Conservation (phyloP, 2,113 vertebrate species). For the Physeter macrocephalus region DNA sequence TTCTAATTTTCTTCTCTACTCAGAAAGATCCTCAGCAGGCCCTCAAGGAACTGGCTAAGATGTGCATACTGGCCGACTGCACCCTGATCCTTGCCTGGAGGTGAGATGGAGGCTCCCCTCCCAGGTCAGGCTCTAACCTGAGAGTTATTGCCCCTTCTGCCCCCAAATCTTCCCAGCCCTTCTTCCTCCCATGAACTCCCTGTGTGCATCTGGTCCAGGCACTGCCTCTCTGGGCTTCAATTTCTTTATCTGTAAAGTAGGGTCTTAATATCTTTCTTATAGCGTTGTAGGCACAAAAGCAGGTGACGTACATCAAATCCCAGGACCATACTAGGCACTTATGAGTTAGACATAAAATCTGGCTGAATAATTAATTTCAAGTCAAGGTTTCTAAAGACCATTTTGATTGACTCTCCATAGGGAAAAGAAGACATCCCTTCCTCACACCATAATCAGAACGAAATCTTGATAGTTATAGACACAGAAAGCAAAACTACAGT, state of each 20-base stretch:
- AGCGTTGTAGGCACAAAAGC: background rate
- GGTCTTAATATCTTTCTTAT: background rate
- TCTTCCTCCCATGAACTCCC: background rate
- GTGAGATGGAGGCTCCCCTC: constrained; percentile 69
- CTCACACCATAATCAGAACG: background rate
- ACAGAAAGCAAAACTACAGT: background rate
- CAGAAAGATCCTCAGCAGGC: constrained; percentile 92
- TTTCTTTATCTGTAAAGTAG: background rate
- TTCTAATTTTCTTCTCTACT: background rate
- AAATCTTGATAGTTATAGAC: background rate
- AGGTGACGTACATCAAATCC: background rate
- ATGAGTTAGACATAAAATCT: background rate
- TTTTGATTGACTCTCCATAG: background rate
- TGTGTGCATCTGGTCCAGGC: background rate
- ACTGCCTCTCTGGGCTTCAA: background rate
- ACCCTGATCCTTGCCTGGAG: constrained; percentile 94
- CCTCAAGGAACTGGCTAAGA: constrained; percentile 90
- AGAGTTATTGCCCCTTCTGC: background rate
- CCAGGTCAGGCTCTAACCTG: background rate
- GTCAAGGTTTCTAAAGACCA: background rate
- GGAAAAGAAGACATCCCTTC: background rate
- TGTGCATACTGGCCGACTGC: constrained; percentile 91
- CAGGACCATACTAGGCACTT: background rate
- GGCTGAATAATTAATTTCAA: background rate
- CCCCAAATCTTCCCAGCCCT: background rate